A percentile compares a stretch with the other conserved stretches of the same genome.
These are phyloP conservation scores for Cydia pomonella DNA, from an alignment of 1,140 invertebrate species.

Conservation along the genomic window DNA sequence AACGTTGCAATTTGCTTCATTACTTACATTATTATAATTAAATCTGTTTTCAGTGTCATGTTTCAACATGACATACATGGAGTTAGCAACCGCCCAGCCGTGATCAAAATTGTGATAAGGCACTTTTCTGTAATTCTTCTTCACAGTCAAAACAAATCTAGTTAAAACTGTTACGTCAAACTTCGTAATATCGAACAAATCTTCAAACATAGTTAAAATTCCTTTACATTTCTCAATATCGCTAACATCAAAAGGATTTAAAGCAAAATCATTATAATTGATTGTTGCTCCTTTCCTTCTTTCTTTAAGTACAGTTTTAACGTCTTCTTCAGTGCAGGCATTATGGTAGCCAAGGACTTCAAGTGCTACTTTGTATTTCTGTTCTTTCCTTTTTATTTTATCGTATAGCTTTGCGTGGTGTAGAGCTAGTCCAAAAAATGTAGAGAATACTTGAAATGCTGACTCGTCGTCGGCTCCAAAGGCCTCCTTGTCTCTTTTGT, in stretches of 20 bases:
- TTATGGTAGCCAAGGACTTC: conserved; percentile 93
- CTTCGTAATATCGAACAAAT: conserved; percentile 85
- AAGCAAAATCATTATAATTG: conserved; percentile 84
- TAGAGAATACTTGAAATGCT: conserved; percentile 91
- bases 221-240: conserved; percentile 86
- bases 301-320: conserved; percentile 70
- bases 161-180: conserved; percentile 83
- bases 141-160: conserved; percentile 89
- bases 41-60: conserved; percentile 52
- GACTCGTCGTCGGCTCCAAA: conserved; percentile 90
- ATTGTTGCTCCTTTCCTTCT: conserved; percentile 47
- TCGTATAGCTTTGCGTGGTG: conserved; percentile 93
- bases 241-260: conserved; percentile 86
- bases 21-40: conserved; percentile 59
- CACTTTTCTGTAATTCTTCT: conserved; percentile 91
- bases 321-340: conserved; percentile 87
- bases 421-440: conserved; percentile 92
- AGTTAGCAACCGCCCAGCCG: conserved; percentile 92
- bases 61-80: conserved; percentile 90
- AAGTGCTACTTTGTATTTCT: conserved; percentile 90
- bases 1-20: neutral
- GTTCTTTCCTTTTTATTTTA: conserved; percentile 90
- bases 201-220: conserved; percentile 90
- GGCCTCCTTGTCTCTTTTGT: conserved; percentile 84
- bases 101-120: conserved; percentile 94